Conservation (phyloP, 92 coral and sea anemone genomes). For the Epizoanthus scotinus region DNA sequence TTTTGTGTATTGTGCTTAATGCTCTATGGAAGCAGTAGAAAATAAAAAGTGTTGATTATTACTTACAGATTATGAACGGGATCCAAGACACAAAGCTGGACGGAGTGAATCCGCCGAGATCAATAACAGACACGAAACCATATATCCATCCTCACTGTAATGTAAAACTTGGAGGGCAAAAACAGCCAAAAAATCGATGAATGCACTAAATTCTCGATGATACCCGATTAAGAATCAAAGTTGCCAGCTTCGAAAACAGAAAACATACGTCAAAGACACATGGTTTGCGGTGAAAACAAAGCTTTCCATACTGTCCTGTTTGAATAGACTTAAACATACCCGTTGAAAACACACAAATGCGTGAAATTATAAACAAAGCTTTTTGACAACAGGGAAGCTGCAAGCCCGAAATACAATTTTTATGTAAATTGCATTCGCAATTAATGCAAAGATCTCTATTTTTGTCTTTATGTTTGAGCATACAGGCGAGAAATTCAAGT, state of each 20-base stretch:
- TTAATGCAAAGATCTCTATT: slow-evolving; percentile 24
- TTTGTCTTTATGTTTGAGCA: slow-evolving; percentile 21
- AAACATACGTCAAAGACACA: slow-evolving; percentile 15
- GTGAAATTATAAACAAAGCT: slow-evolving; percentile 39
- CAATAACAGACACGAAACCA: neutral
- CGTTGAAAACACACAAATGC: slow-evolving; percentile 24
- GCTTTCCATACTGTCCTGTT: neutral
- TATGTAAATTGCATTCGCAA: slow-evolving; percentile 24
- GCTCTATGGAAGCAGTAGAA: neutral
- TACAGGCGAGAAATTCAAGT: neutral
- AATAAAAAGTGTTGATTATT: neutral
- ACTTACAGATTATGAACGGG: slow-evolving; percentile 28
- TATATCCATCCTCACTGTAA: neutral
- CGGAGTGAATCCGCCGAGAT: neutral
- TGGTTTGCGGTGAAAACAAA: slow-evolving; percentile 16
- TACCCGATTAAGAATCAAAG: neutral
- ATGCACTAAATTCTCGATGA: neutral
- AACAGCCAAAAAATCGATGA: neutral
- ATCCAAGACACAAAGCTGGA: slow-evolving; percentile 3
- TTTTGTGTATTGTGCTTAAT: neutral
- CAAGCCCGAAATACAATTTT: slow-evolving; percentile 26
- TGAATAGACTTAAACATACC: slow-evolving; percentile 32
- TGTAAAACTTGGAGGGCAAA: neutral
- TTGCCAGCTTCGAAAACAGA: neutral
- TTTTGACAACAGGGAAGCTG: slow-evolving; percentile 27